phyloP scores from a whole-genome alignment of 1,140 invertebrate species.

The Anthonomus grandis region DNA sequence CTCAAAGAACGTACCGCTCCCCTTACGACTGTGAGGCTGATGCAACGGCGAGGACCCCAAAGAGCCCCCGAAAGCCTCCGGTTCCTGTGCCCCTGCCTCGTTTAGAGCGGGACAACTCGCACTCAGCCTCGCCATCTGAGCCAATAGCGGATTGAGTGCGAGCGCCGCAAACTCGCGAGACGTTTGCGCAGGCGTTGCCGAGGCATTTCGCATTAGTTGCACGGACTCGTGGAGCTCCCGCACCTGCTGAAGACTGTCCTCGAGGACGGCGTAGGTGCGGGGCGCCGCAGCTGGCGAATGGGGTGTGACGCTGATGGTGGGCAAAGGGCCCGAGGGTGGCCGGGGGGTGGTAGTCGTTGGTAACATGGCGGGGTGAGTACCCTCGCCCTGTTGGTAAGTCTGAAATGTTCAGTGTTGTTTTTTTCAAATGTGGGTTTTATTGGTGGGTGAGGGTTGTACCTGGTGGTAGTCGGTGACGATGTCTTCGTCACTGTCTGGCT shows the following conservation, averaged over 20 bases:
- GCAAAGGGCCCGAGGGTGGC: constrained; percentile 52
- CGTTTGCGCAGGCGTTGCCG: constrained; percentile 44
- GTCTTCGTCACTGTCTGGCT: constrained; percentile 63
- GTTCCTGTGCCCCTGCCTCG: constrained; percentile 51
- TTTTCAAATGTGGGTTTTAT: no score
- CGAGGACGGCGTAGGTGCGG: constrained; percentile 63
- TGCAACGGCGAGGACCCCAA: constrained; percentile 46
- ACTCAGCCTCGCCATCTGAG: constrained; percentile 57
- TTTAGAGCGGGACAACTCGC: constrained; percentile 73
- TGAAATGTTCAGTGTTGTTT: no score
- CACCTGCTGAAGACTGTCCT: constrained; percentile 73
- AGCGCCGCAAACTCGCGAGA: constrained; percentile 47
- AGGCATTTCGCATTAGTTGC: constrained; percentile 69
- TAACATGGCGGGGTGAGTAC: constrained; percentile 39
- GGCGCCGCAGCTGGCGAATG: constrained; percentile 74
- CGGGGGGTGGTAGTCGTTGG: constrained; percentile 36
- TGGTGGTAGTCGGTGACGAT: constrained; percentile 61
- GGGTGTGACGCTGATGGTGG: constrained; percentile 81
- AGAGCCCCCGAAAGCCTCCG: constrained; percentile 52
- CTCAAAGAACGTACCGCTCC: constrained; percentile 50
- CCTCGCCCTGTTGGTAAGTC: no score
- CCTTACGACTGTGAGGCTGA: constrained; percentile 51
- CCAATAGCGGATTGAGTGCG: constrained; percentile 49
- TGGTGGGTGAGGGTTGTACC: constrained; percentile 15
- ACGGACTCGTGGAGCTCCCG: constrained; percentile 71